Percentiles rank a stretch among this genome's conserved stretches.
phyloP scores from a whole-genome alignment of 2,888 invertebrate genomes.

The Mythimna albipuncta region DNA sequence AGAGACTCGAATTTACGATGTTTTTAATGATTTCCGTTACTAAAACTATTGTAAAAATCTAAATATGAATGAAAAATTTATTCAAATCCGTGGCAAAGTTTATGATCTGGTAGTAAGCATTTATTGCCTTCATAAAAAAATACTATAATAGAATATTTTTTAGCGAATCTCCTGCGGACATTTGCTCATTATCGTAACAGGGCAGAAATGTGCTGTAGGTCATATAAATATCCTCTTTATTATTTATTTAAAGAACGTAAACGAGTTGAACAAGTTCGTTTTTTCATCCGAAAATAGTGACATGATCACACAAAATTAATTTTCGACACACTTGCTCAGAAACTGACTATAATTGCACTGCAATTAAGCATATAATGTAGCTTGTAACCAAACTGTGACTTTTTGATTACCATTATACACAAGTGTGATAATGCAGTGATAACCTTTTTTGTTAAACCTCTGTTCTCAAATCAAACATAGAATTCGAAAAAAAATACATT shows the following conservation, averaged over 20 bases:
- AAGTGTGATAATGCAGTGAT: no score
- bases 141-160: slow-evolving; percentile 30
- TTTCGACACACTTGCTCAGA: no score
- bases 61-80: slow-evolving; percentile 56
- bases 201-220: slow-evolving; percentile 26
- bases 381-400: no score
- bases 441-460: no score
- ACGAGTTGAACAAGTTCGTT: slow-evolving; percentile 48
- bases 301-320: slow-evolving; percentile 20
- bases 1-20: slow-evolving; percentile 36
- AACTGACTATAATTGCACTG: no score
- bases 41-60: slow-evolving; percentile 58
- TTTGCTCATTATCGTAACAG: slow-evolving; percentile 44
- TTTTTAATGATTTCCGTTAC: slow-evolving; percentile 32
- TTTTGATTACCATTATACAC: no score
- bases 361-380: no score
- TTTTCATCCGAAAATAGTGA: slow-evolving; percentile 27
- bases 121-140: slow-evolving; percentile 56
- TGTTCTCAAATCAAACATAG: no score
- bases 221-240: slow-evolving; percentile 24
- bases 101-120: slow-evolving; percentile 49
- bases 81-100: slow-evolving; percentile 58
- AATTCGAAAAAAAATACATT: no score
- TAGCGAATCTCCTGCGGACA: slow-evolving; percentile 34
- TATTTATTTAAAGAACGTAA: slow-evolving; percentile 34